Evolutionary conservation across 2,797 vertebrate species (phyloP).

Genomic region (Amblyraja radiata): DNA sequence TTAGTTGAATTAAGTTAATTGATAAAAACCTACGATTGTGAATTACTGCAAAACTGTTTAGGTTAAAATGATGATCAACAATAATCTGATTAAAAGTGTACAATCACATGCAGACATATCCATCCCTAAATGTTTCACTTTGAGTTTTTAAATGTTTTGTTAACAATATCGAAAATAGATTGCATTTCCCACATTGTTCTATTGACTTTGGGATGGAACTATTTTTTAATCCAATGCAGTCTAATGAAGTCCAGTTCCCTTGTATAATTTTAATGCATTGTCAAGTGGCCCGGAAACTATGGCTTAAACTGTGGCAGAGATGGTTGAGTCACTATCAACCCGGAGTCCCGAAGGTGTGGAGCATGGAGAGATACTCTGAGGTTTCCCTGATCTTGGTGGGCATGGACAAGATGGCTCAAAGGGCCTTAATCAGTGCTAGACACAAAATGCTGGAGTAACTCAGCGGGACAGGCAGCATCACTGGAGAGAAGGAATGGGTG

Average conservation of each 20-base stretch:
- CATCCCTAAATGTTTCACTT: background rate
- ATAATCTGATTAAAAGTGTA: background rate
- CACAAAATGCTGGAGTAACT: no score
- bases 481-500: no score
- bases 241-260: background rate
- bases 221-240: background rate
- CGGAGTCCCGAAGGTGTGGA: background rate
- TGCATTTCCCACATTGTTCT: background rate
- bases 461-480: no score
- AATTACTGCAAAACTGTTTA: background rate
- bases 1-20: background rate
- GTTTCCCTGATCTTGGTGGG: background rate
- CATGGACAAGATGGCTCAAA: no score
- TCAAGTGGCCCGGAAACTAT: background rate
- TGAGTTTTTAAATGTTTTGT: background rate
- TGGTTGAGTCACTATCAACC: background rate
- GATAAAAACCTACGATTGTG: background rate
- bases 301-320: background rate
- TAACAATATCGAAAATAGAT: background rate
- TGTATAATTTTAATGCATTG: background rate
- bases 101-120: background rate
- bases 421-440: no score
- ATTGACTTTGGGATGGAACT: background rate
- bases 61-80: background rate
- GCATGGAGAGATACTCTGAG: background rate